Base-by-base conservation (phyloP, 2,888 invertebrate species). In the Bugulina stolonifera region DNA sequence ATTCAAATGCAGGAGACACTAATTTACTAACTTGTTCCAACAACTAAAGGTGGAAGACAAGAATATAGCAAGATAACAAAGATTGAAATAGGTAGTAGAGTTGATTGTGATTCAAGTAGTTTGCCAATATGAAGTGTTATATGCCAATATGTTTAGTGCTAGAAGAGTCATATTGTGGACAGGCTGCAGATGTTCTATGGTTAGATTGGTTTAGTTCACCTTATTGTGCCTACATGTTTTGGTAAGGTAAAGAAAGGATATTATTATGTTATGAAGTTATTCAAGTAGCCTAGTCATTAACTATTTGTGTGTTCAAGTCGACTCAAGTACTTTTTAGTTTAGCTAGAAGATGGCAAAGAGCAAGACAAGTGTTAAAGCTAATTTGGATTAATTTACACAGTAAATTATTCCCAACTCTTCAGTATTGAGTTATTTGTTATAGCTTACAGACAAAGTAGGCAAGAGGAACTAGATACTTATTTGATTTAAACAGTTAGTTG, bases 371-470 rank as follows among this genome's bases (percentile, higher is more conserved):
- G 34, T 27, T 27, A 32, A 64, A 64, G 64, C 64, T n/a, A 64
- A 64, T 64, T 27, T 64, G 32, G 25, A 34, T 64, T 64, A 64
- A 27, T 64, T 64, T 64, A 64, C 64, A 32, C 10, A 64, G 34
- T 34, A 32, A 64, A 64, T 64, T 64, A 14, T 64, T 25, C 27
- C 32, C 3, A n/a, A 14, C 64, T 32, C 25, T 32, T 32, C 14
- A 64, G 14, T 64, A 25, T 64, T 55, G 43, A 43, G 43, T 43
- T 43, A 43, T 43, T n/a, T n/a, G n/a, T n/a, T 43, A 43, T 43
- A 18, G 10, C 43, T 10, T 43, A 18, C 43, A 43, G 43, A 43
- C 18, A 10, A 18, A 5, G 5, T 5, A 43, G 18, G 43, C 10
- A 43, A 43, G 10, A 43, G 43, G 18, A 43, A 43, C 18, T 43